Percentiles rank a stretch among this genome's conserved stretches.
Evolutionary conservation across 2,113 vertebrate species (phyloP).

Genomic region (Passer domesticus): DNA sequence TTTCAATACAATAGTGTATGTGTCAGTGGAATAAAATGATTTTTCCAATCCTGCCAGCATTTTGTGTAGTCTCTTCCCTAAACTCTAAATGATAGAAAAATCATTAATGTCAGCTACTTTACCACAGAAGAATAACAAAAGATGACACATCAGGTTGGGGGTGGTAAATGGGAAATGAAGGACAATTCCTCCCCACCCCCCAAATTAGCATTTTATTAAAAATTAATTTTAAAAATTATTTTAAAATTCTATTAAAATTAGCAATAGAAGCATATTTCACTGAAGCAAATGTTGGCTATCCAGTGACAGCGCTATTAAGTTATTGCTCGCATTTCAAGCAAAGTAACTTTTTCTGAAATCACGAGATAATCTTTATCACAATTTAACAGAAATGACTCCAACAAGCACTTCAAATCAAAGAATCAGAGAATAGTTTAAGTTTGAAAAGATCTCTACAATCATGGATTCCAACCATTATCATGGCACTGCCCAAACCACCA

Average conservation of each 20-base stretch:
- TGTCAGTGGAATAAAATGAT: constrained; percentile 37
- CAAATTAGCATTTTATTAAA: background rate
- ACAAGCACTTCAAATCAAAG: background rate
- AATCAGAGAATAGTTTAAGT: background rate
- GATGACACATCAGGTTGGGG: background rate
- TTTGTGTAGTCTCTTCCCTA: constrained; percentile 6
- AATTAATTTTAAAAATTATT: too few relatives aligned
- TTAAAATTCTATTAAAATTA: background rate
- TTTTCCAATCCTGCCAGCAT: constrained; percentile 38
- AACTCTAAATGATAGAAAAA: constrained; percentile 35
- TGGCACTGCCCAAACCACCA: background rate
- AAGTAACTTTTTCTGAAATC: background rate
- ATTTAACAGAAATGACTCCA: background rate
- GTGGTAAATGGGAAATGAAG: background rate
- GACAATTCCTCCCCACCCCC: background rate
- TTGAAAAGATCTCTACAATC: background rate
- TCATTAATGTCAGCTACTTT: background rate
- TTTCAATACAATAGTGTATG: constrained; percentile 30
- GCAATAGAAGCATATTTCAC: background rate
- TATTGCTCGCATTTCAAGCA: background rate
- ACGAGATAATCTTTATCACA: background rate
- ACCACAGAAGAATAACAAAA: background rate
- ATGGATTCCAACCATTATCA: background rate
- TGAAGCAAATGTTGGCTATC: background rate
- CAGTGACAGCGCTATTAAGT: background rate